Conservation (phyloP, 2,888 invertebrate species). For the Tryphoninae sp. region DNA sequence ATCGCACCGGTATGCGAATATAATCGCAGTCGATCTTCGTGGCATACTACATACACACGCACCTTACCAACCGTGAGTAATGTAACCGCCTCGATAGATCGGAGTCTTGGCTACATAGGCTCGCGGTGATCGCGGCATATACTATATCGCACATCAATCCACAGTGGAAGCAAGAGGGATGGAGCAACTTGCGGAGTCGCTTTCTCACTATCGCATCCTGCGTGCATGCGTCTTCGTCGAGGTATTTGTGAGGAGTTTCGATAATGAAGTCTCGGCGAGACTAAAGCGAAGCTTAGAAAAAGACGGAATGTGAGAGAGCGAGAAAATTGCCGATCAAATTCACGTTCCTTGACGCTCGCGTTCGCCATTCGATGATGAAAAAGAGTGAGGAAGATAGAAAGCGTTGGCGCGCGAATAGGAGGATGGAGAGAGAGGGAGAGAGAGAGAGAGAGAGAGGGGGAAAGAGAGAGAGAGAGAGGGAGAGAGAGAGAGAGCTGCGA, state of each 20-base stretch:
- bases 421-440: slow-evolving; percentile 64
- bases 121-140: slow-evolving; percentile 40
- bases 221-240: slow-evolving; percentile 13
- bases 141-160: slow-evolving; percentile 62
- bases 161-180: slow-evolving; percentile 24
- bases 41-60: background rate
- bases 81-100: slow-evolving; percentile 31
- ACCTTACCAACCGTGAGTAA: background rate
- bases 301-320: slow-evolving; percentile 45
- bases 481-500: slow-evolving; percentile 44
- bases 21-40: slow-evolving; percentile 61
- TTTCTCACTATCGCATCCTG: background rate
- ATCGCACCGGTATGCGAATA: slow-evolving; percentile 56
- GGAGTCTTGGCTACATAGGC: slow-evolving; percentile 20
- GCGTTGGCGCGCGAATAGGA: slow-evolving; percentile 59
- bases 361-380: slow-evolving; percentile 73
- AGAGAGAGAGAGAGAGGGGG: slow-evolving; percentile 35
- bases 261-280: slow-evolving; percentile 64
- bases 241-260: slow-evolving; percentile 49
- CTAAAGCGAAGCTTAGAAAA: slow-evolving; percentile 48
- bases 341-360: slow-evolving; percentile 71
- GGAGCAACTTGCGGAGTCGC: slow-evolving; percentile 18
- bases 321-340: slow-evolving; percentile 78
- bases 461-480: slow-evolving; percentile 28
- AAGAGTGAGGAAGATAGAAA: slow-evolving; percentile 40